A percentile compares a stretch with the other conserved stretches of the same genome.
Evolutionary conservation across 1,140 invertebrate species (phyloP).

Genomic region (Conopomorpha cramerella): DNA sequence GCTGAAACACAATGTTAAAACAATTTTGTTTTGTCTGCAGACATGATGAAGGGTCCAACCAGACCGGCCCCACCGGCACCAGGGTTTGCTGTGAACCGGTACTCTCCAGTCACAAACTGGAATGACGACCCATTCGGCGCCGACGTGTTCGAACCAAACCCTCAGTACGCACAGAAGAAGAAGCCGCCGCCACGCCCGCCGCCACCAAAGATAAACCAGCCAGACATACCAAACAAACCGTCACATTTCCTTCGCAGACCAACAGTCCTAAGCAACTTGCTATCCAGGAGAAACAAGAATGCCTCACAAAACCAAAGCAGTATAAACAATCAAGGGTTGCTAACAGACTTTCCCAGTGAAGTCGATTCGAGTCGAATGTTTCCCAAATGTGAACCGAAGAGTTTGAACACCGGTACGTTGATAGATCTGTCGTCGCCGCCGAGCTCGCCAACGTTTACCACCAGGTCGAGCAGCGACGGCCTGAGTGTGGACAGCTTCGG

Average conservation of each 20-base stretch:
- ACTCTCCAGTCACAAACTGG: conserved; percentile 47
- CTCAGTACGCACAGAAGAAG: conserved; percentile 43
- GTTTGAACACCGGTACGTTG: conserved; percentile 49
- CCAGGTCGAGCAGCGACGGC: conserved; percentile 73
- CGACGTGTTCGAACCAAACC: conserved; percentile 51
- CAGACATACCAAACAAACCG: conserved; percentile 39
- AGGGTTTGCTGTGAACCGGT: conserved; percentile 22
- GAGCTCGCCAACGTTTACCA: conserved; percentile 73
- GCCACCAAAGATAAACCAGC: conserved; percentile 50
- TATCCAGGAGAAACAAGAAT: conserved; percentile 45
- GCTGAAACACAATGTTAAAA: too few relatives aligned
- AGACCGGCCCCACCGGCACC: conserved; percentile 45
- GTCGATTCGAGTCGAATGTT: conserved; percentile 38
- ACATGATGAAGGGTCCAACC: conserved; percentile 54
- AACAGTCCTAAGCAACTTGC: conserved; percentile 48
- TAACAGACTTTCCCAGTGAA: conserved; percentile 45
- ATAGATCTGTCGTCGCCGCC: conserved; percentile 70
- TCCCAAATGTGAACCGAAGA: conserved; percentile 48
- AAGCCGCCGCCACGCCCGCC: conserved; percentile 60
- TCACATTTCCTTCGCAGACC: conserved; percentile 53
- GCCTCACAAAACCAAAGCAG: conserved; percentile 11
- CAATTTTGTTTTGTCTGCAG: conserved; percentile 24
- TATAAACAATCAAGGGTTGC: conserved; percentile 12
- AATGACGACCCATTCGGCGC: conserved; percentile 49
- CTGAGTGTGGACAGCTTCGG: conserved; percentile 76